These are phyloP conservation scores for Epistrophe eligans DNA, from an alignment of 2,888 invertebrate genomes.

Conservation along the genomic window DNA sequence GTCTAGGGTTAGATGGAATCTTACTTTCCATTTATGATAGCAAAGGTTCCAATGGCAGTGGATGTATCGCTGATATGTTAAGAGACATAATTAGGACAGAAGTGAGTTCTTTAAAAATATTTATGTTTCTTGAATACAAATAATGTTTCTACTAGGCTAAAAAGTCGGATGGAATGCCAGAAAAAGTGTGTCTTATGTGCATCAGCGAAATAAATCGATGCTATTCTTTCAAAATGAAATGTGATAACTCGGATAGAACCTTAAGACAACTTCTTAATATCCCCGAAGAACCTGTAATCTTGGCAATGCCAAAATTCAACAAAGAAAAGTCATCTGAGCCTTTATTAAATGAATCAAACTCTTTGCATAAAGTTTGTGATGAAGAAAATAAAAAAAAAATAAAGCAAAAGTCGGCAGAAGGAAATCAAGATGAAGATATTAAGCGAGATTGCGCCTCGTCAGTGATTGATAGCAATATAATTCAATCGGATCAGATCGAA, in stretches of 20 bases:
- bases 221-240: conserved; percentile 83
- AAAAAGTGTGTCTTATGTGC: conserved; percentile 82
- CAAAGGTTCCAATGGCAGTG: conserved; percentile 70
- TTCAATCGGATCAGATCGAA: conserved; percentile 15
- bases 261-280: conserved; percentile 80
- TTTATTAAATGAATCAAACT: conserved; percentile 52
- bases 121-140: background rate
- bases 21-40: conserved; percentile 82
- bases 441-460: background rate
- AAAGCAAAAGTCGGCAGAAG: conserved; percentile 14
- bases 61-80: conserved; percentile 81
- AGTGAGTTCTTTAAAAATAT: conserved; percentile 73
- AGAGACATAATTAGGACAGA: conserved; percentile 79
- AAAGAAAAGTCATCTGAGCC: conserved; percentile 69
- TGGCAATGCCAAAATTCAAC: conserved; percentile 73
- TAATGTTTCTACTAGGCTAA: conserved; percentile 78
- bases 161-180: conserved; percentile 82
- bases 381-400: conserved; percentile 24
- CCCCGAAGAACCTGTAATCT: background rate
- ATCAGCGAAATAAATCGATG: conserved; percentile 83
- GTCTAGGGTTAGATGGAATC: conserved; percentile 80
- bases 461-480: conserved; percentile 2
- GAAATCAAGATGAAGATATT: conserved; percentile 28
- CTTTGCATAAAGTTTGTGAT: background rate
- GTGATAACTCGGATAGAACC: conserved; percentile 82